Evolutionary conservation across 2,113 vertebrate genomes (phyloP).

Genomic region (Typhlomys cinereus): DNA sequence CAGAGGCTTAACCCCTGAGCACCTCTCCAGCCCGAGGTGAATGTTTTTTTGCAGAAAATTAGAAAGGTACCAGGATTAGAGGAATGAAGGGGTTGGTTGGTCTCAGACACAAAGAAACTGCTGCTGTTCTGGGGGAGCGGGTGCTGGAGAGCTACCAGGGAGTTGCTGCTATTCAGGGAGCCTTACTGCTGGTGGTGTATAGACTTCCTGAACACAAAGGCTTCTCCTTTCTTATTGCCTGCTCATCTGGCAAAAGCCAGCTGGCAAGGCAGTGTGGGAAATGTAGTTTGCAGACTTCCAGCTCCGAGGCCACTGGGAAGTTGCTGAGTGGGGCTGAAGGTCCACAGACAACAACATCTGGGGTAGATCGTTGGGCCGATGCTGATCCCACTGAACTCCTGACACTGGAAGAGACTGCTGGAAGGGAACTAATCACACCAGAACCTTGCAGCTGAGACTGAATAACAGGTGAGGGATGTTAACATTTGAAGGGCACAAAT

Average conservation of each 20-base stretch:
- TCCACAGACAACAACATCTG: not conserved
- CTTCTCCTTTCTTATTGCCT: not conserved
- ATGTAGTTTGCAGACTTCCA: not conserved
- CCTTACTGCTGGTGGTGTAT: not conserved
- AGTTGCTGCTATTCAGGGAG: not conserved
- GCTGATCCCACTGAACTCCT: not conserved
- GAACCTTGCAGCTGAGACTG: not conserved
- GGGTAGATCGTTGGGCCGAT: not conserved
- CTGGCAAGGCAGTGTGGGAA: not conserved
- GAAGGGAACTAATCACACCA: not conserved
- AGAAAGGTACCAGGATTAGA: constrained; percentile 4
- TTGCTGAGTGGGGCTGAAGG: not conserved
- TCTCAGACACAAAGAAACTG: not conserved
- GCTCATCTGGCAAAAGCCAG: not conserved
- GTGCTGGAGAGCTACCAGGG: not conserved
- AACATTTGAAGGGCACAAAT: too few relatives aligned
- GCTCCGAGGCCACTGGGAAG: not conserved
- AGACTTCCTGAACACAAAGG: not conserved
- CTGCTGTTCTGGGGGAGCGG: not conserved
- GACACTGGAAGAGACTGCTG: not conserved
- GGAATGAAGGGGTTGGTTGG: not conserved
- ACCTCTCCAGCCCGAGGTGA: too few relatives aligned
- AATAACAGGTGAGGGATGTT: too few relatives aligned
- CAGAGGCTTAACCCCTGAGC: too few relatives aligned
- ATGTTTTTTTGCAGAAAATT: not conserved